Evolutionary conservation across 1,140 invertebrate species (phyloP).

Genomic region (Solenopsis invicta): DNA sequence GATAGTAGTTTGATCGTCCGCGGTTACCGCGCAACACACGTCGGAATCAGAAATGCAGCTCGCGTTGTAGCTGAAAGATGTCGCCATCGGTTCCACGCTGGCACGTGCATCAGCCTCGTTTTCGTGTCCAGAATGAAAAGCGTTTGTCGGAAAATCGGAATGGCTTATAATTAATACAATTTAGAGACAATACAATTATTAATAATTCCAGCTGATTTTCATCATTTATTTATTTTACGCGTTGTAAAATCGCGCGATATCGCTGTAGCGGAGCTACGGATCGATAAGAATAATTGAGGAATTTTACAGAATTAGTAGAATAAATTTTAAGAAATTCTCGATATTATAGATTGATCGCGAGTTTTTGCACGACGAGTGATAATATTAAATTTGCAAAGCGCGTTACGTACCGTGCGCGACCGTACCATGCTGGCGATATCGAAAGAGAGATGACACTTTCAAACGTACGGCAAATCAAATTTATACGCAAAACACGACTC

Average conservation of each 20-base stretch:
- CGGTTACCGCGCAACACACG: slow-evolving; percentile 34
- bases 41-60: slow-evolving; percentile 41
- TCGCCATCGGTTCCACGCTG: slow-evolving; percentile 32
- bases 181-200: not conserved
- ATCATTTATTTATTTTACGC: slow-evolving; percentile 9
- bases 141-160: not conserved
- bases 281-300: slow-evolving; percentile 12
- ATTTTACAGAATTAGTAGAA: not conserved
- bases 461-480: slow-evolving; percentile 40
- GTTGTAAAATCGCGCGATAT: not conserved
- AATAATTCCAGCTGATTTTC: slow-evolving; percentile 4
- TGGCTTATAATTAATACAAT: not conserved
- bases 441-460: slow-evolving; percentile 17
- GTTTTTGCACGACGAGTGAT: not conserved
- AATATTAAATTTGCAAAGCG: slow-evolving; percentile 37
- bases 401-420: not conserved
- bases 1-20: slow-evolving; percentile 1
- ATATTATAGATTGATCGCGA: not conserved
- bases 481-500: slow-evolving; percentile 32
- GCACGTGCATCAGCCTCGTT: not conserved
- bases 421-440: not conserved
- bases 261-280: not conserved
- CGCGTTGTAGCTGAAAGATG: slow-evolving; percentile 43
- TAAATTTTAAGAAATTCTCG: not conserved
- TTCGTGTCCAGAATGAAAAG: not conserved